Conservation (phyloP, 2,888 invertebrate species). For the Pyrocoelia pectoralis region DNA sequence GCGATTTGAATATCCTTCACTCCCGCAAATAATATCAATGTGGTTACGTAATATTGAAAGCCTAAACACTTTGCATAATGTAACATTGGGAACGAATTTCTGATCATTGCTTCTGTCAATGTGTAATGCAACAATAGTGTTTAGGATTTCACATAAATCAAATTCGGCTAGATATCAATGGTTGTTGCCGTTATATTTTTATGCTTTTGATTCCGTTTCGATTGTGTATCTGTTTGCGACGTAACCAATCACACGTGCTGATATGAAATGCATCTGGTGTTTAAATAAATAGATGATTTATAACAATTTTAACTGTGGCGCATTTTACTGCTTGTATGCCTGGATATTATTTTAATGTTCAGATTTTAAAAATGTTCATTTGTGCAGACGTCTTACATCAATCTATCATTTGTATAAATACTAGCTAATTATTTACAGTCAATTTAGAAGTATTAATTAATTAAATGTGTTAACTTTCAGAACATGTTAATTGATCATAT, state of each 20-base stretch:
- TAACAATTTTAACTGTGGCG: conserved; percentile 39
- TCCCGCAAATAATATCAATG: conserved; percentile 45
- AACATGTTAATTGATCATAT: too few species aligned
- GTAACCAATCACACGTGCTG: conserved; percentile 56
- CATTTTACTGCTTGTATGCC: conserved; percentile 15
- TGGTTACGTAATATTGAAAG: conserved; percentile 34
- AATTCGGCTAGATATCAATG: conserved; percentile 52
- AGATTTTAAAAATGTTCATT: too few species aligned
- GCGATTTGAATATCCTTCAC: conserved; percentile 49
- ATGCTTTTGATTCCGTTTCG: conserved; percentile 54
- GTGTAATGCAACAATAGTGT: conserved; percentile 55
- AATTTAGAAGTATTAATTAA: too few species aligned
- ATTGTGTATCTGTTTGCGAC: conserved; percentile 53
- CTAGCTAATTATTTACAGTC: too few species aligned
- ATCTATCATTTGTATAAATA: too few species aligned
- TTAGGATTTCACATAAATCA: conserved; percentile 54
- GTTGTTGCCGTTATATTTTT: conserved; percentile 55
- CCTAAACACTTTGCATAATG: conserved; percentile 37
- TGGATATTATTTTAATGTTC: too few species aligned
- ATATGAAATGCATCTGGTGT: conserved; percentile 58
- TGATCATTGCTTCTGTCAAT: conserved; percentile 40
- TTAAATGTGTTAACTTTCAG: too few species aligned
- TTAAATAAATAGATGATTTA: conserved; percentile 58
- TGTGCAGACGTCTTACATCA: not conserved
- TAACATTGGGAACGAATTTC: conserved; percentile 38